Conservation (phyloP, 2,888 invertebrate species). For the Tridacna gigas region DNA sequence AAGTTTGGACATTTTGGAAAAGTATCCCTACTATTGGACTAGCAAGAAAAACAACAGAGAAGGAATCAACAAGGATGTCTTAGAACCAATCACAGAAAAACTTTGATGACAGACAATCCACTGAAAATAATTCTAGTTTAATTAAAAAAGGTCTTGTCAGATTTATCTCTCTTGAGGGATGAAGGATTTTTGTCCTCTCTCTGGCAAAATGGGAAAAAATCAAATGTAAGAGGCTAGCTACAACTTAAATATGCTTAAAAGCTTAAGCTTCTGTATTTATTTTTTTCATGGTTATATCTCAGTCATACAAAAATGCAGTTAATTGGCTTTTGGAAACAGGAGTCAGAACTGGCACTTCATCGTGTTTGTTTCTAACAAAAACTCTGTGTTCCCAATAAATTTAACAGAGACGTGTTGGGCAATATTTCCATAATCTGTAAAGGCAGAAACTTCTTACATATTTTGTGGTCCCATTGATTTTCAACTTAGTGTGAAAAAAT, state of each 20-base stretch:
- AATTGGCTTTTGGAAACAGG: no score
- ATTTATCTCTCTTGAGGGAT: slow-evolving; percentile 2
- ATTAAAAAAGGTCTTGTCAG: neutral
- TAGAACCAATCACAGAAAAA: slow-evolving; percentile 10
- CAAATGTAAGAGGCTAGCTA: no score
- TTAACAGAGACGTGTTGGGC: neutral
- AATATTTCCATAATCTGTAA: neutral
- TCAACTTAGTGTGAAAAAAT: no score
- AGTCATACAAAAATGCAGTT: no score
- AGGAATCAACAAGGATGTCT: neutral
- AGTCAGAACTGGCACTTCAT: no score
- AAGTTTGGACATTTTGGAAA: slow-evolving; percentile 31
- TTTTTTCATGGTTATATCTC: no score
- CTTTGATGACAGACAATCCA: slow-evolving; percentile 21
- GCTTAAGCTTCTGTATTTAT: no score
- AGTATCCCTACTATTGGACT: slow-evolving; percentile 7
- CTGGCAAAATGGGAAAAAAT: no score
- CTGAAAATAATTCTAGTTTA: slow-evolving; percentile 17
- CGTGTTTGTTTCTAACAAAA: no score
- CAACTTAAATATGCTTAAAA: no score
- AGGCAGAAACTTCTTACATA: neutral
- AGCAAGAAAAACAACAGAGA: neutral
- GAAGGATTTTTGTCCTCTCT: no score
- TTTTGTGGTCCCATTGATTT: neutral
- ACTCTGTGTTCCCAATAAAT: no score